phyloP scores from a whole-genome alignment of 2,888 invertebrate genomes.

The Dryomyza anilis region DNA sequence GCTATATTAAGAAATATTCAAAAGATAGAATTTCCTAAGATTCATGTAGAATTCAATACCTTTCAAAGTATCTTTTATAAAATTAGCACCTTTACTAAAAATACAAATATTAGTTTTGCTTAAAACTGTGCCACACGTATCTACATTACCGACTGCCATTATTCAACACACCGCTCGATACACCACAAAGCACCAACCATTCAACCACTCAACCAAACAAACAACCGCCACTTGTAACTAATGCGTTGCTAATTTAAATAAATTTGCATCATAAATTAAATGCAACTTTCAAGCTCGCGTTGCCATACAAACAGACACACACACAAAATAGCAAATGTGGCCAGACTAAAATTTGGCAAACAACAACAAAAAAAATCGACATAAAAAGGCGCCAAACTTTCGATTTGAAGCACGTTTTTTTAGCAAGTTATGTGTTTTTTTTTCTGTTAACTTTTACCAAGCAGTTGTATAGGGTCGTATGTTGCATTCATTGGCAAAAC shows the following conservation, averaged over 20 bases:
- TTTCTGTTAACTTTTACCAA: background rate
- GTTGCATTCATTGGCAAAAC: background rate
- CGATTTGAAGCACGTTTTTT: conserved; percentile 10
- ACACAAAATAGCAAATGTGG: background rate
- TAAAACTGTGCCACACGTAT: too few relatives aligned
- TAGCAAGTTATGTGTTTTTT: background rate
- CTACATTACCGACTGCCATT: too few relatives aligned
- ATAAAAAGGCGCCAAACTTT: conserved; percentile 15
- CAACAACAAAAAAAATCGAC: background rate
- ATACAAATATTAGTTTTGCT: too few relatives aligned
- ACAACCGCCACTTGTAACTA: conserved; percentile 27
- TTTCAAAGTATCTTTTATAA: too few relatives aligned
- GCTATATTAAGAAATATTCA: too few relatives aligned
- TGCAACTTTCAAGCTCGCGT: background rate
- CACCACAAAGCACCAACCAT: too few relatives aligned
- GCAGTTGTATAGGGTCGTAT: background rate
- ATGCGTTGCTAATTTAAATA: conserved; percentile 43
- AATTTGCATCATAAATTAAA: conserved; percentile 40
- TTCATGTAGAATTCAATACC: too few relatives aligned
- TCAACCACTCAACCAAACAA: background rate
- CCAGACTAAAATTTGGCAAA: background rate
- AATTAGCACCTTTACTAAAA: too few relatives aligned
- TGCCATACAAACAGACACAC: background rate
- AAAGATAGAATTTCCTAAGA: too few relatives aligned
- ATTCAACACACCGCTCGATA: too few relatives aligned